These are phyloP conservation scores for Drosophila erecta DNA, from an alignment of 1,140 invertebrate genomes.

Conservation along the genomic window DNA sequence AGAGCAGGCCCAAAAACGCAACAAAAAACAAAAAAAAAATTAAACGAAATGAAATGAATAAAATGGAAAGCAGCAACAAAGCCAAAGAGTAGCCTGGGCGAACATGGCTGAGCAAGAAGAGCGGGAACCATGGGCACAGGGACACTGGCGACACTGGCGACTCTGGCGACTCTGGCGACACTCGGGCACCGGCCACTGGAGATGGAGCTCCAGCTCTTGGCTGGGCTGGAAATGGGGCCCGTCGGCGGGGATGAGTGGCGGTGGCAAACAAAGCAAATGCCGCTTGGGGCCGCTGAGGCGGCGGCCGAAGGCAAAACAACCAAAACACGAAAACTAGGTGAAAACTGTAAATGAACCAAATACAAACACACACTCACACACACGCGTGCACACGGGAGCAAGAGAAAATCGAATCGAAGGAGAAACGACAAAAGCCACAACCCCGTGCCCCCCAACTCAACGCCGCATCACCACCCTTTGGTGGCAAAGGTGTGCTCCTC, in stretches of 20 bases:
- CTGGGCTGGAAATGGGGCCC: neutral
- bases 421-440: slow-evolving; percentile 53
- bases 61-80: slow-evolving; percentile 25
- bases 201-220: neutral
- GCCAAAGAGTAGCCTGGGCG: slow-evolving; percentile 51
- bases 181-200: slow-evolving; percentile 39
- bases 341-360: slow-evolving; percentile 70
- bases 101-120: slow-evolving; percentile 59
- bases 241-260: slow-evolving; percentile 4
- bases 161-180: slow-evolving; percentile 43
- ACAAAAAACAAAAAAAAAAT: neutral
- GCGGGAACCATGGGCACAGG: slow-evolving; percentile 1
- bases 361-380: slow-evolving; percentile 14
- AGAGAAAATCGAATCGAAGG: slow-evolving; percentile 70
- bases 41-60: neutral
- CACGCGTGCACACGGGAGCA: neutral
- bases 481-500: slow-evolving; percentile 27
- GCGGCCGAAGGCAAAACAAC: slow-evolving; percentile 30
- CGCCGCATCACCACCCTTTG: too few relatives aligned
- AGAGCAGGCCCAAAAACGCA: slow-evolving; percentile 41
- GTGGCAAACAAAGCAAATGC: slow-evolving; percentile 50
- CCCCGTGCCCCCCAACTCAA: neutral
- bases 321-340: slow-evolving; percentile 70
- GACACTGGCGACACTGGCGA: slow-evolving; percentile 2
- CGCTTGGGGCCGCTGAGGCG: slow-evolving; percentile 50